Evolutionary conservation across 2,888 invertebrate genomes (phyloP).

Genomic region (Magallana nippona): DNA sequence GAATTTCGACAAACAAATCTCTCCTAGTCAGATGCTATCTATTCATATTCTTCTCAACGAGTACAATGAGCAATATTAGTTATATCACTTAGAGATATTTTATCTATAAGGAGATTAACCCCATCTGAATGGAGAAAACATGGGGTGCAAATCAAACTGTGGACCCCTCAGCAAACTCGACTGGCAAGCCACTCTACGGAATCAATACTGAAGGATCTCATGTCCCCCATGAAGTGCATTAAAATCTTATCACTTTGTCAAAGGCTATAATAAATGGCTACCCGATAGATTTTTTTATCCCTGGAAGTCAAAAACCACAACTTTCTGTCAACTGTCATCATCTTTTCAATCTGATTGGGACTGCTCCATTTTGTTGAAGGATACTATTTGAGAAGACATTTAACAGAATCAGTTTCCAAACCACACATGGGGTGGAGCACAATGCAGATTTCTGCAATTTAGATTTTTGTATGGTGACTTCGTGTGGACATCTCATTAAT

Average conservation of each 20-base stretch:
- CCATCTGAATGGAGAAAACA: conserved; percentile 12
- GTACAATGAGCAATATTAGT: conserved; percentile 23
- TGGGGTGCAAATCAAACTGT: neutral
- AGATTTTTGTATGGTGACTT: neutral
- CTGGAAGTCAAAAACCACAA: conserved; percentile 26
- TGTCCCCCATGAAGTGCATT: conserved; percentile 24
- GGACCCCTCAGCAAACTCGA: conserved; percentile 17
- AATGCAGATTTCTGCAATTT: neutral
- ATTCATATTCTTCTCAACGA: conserved; percentile 2
- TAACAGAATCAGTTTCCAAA: neutral
- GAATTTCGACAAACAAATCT: conserved; percentile 15
- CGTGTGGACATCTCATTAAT: conserved; percentile 14
- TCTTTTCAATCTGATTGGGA: neutral
- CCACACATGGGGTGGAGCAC: neutral
- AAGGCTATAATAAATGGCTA: conserved; percentile 21
- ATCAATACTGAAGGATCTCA: neutral
- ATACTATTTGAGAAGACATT: neutral
- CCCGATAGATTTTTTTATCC: conserved; percentile 24
- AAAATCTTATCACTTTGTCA: conserved; percentile 30
- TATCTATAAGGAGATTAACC: conserved; percentile 35
- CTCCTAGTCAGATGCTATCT: conserved; percentile 13
- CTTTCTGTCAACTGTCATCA: conserved; percentile 17
- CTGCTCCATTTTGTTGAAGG: neutral
- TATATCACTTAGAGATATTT: conserved; percentile 20
- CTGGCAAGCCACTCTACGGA: conserved; percentile 7